Conservation (phyloP, 2,888 invertebrate species). For the Physocephala rufipes region DNA sequence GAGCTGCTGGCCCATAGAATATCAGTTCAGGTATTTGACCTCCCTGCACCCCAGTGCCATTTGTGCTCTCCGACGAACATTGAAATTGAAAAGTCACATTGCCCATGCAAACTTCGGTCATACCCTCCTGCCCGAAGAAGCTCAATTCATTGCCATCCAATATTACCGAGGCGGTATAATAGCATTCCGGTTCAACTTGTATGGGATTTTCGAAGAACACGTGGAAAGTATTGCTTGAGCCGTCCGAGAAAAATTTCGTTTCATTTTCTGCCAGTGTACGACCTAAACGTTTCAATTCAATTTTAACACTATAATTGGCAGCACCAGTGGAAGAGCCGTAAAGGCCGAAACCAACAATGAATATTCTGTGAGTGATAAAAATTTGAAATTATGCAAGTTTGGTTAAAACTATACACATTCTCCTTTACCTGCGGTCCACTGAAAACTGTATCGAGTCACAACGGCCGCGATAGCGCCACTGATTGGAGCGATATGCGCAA, state of each 20-base stretch:
- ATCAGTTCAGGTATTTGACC: conserved; percentile 97
- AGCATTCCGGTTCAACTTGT: conserved; percentile 91
- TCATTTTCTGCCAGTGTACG: conserved; percentile 89
- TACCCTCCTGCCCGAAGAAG: conserved; percentile 96
- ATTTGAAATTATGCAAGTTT: not conserved
- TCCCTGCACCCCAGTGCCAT: conserved; percentile 96
- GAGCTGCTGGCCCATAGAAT: conserved; percentile 85
- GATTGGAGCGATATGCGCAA: conserved; percentile 95
- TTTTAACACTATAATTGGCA: conserved; percentile 93
- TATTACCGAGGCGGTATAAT: conserved; percentile 95
- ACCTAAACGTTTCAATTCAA: conserved; percentile 90
- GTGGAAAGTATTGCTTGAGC: conserved; percentile 95
- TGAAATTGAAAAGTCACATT: conserved; percentile 97
- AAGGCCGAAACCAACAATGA: conserved; percentile 93
- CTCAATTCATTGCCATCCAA: conserved; percentile 93
- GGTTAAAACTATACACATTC: not conserved
- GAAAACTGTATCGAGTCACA: conserved; percentile 98
- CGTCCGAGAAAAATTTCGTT: conserved; percentile 95
- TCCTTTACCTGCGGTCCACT: conserved; percentile 76
- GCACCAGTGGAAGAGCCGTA: conserved; percentile 97
- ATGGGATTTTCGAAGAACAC: conserved; percentile 81
- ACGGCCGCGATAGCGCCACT: conserved; percentile 95
- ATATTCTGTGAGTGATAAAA: conserved; percentile 71
- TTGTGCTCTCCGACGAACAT: conserved; percentile 96
- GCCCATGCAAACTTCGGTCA: conserved; percentile 92